A percentile compares a stretch with the other conserved stretches of the same genome.
Conservation (phyloP, 2,113 vertebrate species). For the Synchiropus splendidus region DNA sequence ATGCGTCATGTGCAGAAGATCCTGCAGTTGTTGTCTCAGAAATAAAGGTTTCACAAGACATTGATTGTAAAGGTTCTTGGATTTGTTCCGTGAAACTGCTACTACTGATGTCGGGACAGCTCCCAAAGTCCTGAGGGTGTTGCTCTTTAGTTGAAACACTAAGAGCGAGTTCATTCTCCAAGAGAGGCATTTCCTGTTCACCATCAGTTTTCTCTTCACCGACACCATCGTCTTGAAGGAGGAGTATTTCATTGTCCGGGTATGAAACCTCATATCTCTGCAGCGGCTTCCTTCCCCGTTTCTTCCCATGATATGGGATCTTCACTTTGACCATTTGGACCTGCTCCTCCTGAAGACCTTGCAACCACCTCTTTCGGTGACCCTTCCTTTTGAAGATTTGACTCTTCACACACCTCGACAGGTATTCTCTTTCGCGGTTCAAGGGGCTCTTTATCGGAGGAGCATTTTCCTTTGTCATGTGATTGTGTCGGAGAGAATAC, state of each 20-base stretch:
- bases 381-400: constrained; percentile 62
- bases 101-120: background rate
- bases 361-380: constrained; percentile 57
- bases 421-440: constrained; percentile 51
- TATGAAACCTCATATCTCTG: constrained; percentile 50
- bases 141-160: constrained; percentile 2
- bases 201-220: constrained; percentile 12
- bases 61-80: constrained; percentile 3
- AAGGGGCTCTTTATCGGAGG: constrained; percentile 30
- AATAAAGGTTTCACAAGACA: constrained; percentile 1
- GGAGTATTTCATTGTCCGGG: constrained; percentile 64
- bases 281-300: constrained; percentile 41
- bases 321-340: constrained; percentile 26
- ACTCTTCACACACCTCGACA: constrained; percentile 60
- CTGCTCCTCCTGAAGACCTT: constrained; percentile 48
- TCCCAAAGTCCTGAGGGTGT: constrained; percentile 1
- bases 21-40: constrained; percentile 2
- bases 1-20: constrained; percentile 31
- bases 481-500: constrained; percentile 48
- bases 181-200: constrained; percentile 10
- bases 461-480: constrained; percentile 26
- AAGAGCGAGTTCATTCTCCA: constrained; percentile 9
- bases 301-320: constrained; percentile 17
- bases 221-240: constrained; percentile 14
- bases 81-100: background rate